These are phyloP conservation scores for Ploceus nigricollis DNA, from an alignment of 2,113 vertebrate species.

Conservation along the genomic window DNA sequence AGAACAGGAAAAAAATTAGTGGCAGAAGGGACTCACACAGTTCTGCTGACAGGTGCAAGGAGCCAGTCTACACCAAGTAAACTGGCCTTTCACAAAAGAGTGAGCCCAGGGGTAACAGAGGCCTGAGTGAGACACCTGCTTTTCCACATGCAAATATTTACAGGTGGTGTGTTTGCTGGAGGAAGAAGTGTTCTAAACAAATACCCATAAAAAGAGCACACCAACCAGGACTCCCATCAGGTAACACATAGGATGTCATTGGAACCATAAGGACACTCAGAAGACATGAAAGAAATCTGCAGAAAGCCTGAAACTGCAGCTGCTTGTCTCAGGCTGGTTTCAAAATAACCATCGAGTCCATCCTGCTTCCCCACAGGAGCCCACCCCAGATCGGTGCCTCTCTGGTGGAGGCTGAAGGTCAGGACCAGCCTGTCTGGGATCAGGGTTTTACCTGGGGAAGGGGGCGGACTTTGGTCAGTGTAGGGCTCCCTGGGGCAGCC, in stretches of 20 bases:
- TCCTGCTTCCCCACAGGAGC: neutral
- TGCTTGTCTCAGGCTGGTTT: neutral
- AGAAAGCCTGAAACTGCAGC: neutral
- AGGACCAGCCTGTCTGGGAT: neutral
- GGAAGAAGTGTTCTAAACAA: neutral
- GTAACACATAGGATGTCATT: too few relatives aligned
- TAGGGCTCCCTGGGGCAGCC: neutral
- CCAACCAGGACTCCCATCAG: neutral
- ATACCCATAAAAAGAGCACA: neutral
- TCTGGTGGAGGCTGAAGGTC: neutral
- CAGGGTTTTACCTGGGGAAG: rapidly evolving
- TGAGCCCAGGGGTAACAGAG: neutral
- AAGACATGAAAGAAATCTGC: neutral
- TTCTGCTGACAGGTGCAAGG: neutral
- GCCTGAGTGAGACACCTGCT: neutral
- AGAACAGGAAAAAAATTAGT: neutral
- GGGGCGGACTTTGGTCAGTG: neutral
- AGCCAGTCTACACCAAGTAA: neutral
- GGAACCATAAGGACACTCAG: neutral
- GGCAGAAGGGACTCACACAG: neutral
- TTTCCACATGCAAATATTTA: neutral
- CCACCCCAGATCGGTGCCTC: rapidly evolving
- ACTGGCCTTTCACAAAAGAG: neutral
- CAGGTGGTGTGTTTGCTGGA: neutral
- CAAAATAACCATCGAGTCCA: neutral